Percentiles rank a stretch among this genome's conserved stretches.
Evolutionary conservation across 2,113 vertebrate genomes (phyloP).

Genomic region (Talpa occidentalis): DNA sequence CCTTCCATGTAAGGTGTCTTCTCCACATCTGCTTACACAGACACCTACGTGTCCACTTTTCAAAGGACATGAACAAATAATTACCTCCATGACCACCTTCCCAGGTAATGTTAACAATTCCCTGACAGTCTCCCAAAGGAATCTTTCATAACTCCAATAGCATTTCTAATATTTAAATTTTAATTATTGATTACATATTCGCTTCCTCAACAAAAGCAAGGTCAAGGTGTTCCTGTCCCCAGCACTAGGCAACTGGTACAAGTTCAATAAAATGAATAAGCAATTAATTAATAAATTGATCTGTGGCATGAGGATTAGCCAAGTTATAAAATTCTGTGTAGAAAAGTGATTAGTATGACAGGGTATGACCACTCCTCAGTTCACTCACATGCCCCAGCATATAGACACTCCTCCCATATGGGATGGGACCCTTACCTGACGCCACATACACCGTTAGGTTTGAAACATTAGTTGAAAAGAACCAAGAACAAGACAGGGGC

Average conservation of each 20-base stretch:
- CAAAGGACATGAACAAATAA: neutral
- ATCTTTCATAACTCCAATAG: neutral
- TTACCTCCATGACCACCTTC: neutral
- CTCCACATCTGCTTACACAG: neutral
- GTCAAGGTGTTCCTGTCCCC: neutral
- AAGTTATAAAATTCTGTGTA: neutral
- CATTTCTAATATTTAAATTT: constrained; percentile 26
- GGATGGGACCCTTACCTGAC: neutral
- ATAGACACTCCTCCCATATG: neutral
- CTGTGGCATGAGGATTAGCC: neutral
- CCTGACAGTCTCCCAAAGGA: neutral
- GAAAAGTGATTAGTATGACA: neutral
- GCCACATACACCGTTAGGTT: neutral
- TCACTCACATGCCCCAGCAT: neutral
- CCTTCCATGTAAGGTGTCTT: neutral
- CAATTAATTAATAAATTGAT: constrained; percentile 3
- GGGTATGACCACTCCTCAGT: neutral
- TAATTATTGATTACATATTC: neutral
- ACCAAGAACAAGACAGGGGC: neutral
- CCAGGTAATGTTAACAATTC: neutral
- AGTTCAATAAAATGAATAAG: neutral
- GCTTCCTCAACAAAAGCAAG: neutral
- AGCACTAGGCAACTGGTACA: neutral
- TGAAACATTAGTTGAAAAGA: neutral
- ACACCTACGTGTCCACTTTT: neutral